These are phyloP conservation scores for Platycheirus rosarum DNA, from an alignment of 2,888 invertebrate species.

Conservation along the genomic window DNA sequence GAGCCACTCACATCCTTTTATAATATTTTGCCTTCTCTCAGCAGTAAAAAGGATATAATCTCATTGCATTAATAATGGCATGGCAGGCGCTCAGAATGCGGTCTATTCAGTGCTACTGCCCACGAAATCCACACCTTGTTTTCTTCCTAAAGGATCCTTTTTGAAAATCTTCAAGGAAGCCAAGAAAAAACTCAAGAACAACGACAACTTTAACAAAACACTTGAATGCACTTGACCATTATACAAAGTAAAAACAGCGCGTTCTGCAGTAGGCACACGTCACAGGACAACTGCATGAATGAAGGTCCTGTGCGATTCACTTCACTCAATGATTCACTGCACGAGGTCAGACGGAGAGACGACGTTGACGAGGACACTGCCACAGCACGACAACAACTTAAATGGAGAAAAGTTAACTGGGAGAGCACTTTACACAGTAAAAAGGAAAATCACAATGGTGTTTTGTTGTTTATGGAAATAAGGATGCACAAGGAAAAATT, in stretches of 20 bases:
- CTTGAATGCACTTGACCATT: constrained; percentile 25
- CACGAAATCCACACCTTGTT: constrained; percentile 57
- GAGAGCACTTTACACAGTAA: constrained; percentile 33
- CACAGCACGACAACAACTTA: constrained; percentile 25
- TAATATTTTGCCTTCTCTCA: constrained; percentile 3
- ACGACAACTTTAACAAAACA: constrained; percentile 18
- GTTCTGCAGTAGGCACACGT: constrained; percentile 62
- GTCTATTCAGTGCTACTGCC: constrained; percentile 47
- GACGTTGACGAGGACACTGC: constrained; percentile 14
- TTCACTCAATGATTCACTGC: constrained; percentile 72
- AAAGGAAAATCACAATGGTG: constrained; percentile 19
- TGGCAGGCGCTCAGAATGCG: constrained; percentile 47
- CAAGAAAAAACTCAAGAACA: constrained; percentile 1
- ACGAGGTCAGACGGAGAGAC: constrained; percentile 70
- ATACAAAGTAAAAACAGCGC: constrained; percentile 35
- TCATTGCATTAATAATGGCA: constrained; percentile 59
- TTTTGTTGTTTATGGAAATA: not conserved
- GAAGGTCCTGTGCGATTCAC: constrained; percentile 70
- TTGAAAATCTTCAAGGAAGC: no score
- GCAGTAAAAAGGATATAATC: constrained; percentile 29
- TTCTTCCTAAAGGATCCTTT: constrained; percentile 11
- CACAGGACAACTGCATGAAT: constrained; percentile 71
- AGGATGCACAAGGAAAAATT: not conserved
- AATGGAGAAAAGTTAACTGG: constrained; percentile 57
- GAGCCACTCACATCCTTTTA: constrained; percentile 13